Percentiles rank a stretch among this genome's conserved stretches.
Evolutionary conservation across 1,140 invertebrate genomes (phyloP).

Genomic region (Berghia stephanieae): DNA sequence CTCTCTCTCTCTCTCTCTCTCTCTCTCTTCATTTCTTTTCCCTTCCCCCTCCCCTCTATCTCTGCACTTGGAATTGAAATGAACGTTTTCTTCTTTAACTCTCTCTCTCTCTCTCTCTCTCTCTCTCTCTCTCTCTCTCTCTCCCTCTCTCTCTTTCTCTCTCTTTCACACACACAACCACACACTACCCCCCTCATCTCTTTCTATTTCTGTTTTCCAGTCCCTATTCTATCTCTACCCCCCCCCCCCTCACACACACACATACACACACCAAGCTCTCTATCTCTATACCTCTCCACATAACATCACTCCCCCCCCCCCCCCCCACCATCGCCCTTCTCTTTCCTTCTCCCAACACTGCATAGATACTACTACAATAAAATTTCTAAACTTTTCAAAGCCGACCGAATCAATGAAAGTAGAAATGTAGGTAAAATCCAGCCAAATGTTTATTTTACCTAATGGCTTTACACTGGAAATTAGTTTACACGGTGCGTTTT

Average conservation of each 20-base stretch:
- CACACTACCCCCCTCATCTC: neutral
- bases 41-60: constrained; percentile 12
- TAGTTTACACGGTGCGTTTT: too few relatives aligned
- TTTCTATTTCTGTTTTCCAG: too few relatives aligned
- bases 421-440: too few relatives aligned
- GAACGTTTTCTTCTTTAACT: constrained; percentile 12
- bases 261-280: neutral
- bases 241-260: neutral
- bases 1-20: constrained; percentile 17
- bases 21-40: constrained; percentile 15
- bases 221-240: too few relatives aligned
- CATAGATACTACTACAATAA: too few relatives aligned
- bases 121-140: neutral
- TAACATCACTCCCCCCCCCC: neutral
- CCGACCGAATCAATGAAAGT: too few relatives aligned
- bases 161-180: neutral
- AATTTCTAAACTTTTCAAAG: too few relatives aligned
- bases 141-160: neutral
- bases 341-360: neutral
- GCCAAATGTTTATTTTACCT: too few relatives aligned
- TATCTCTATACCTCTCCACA: neutral
- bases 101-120: constrained; percentile 10
- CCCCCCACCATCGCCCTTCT: neutral
- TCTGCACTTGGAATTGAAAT: constrained; percentile 9
- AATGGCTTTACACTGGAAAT: too few relatives aligned